phyloP scores from a whole-genome alignment of 2,113 vertebrate genomes.

The Perccottus glenii region DNA sequence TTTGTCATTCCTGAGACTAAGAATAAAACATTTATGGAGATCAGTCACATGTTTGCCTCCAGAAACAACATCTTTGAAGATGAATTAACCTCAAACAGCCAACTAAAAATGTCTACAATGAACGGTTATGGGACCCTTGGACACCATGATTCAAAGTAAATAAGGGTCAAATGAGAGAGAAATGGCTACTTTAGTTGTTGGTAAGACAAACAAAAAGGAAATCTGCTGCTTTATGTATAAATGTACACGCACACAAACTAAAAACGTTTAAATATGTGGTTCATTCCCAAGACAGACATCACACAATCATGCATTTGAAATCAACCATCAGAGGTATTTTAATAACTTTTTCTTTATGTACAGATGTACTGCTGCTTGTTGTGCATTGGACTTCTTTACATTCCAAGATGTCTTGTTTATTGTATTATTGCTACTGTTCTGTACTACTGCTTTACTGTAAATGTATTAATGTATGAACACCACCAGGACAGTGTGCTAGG shows the following conservation, averaged over 20 bases:
- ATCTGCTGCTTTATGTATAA: conserved; percentile 24
- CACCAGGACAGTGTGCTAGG: background rate
- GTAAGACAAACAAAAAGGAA: background rate
- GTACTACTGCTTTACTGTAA: background rate
- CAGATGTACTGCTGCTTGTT: conserved; percentile 9
- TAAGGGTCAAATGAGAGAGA: background rate
- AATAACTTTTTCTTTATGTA: conserved; percentile 25
- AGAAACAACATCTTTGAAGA: conserved; percentile 53
- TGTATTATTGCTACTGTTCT: background rate
- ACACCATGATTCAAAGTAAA: background rate
- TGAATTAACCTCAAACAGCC: conserved; percentile 43
- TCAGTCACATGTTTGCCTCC: conserved; percentile 83
- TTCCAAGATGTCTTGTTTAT: conserved; percentile 12
- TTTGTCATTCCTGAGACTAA: conserved; percentile 87
- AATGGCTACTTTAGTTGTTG: background rate
- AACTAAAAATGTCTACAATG: conserved; percentile 71
- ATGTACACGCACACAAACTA: conserved; percentile 3
- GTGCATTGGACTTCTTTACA: conserved; percentile 1
- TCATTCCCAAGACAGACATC: conserved; percentile 7
- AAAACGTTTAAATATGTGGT: conserved; percentile 1
- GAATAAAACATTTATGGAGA: conserved; percentile 92
- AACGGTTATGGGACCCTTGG: conserved; percentile 80
- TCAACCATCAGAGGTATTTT: conserved; percentile 31
- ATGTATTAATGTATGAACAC: background rate
- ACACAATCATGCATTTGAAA: conserved; percentile 25